These are phyloP conservation scores for Cephus pygmeus DNA, from an alignment of 2,888 invertebrate genomes.

Conservation along the genomic window DNA sequence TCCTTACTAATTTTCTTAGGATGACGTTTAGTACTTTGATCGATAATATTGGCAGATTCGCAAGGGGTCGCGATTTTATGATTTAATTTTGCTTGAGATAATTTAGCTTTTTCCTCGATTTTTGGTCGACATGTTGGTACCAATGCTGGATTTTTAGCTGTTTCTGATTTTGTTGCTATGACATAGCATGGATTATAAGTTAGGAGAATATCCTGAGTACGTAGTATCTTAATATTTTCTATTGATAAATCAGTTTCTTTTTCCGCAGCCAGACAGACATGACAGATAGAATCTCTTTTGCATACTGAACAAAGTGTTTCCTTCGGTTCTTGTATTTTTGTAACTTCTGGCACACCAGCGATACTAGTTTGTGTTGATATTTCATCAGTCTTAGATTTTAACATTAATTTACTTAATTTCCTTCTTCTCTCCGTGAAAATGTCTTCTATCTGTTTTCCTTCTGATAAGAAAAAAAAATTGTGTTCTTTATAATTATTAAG, in stretches of 20 bases:
- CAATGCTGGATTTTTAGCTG: conserved; percentile 6
- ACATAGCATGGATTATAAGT: conserved; percentile 42
- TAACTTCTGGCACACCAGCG: conserved; percentile 36
- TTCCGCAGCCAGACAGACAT: conserved; percentile 21
- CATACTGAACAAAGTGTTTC: conserved; percentile 35
- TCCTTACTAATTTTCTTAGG: conserved; percentile 12
- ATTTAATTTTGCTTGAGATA: not conserved
- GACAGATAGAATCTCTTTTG: conserved; percentile 31
- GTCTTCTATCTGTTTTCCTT: not conserved
- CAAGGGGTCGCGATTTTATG: not conserved
- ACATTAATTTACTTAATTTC: conserved; percentile 32
- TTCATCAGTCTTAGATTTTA: conserved; percentile 27
- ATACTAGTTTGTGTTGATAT: conserved; percentile 38
- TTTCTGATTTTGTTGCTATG: conserved; percentile 26
- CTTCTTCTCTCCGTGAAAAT: conserved; percentile 31
- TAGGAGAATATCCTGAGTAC: conserved; percentile 43
- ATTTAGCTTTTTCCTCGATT: not conserved
- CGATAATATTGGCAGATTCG: not conserved
- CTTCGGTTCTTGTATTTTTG: conserved; percentile 28
- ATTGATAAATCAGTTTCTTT: not conserved
- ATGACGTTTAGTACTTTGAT: not conserved
- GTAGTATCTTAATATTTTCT: conserved; percentile 23
- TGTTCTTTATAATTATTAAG: not conserved
- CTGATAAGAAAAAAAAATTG: not conserved
- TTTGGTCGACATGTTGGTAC: not conserved